Conservation (phyloP, 2,113 vertebrate genomes). For the Pan paniscus region DNA sequence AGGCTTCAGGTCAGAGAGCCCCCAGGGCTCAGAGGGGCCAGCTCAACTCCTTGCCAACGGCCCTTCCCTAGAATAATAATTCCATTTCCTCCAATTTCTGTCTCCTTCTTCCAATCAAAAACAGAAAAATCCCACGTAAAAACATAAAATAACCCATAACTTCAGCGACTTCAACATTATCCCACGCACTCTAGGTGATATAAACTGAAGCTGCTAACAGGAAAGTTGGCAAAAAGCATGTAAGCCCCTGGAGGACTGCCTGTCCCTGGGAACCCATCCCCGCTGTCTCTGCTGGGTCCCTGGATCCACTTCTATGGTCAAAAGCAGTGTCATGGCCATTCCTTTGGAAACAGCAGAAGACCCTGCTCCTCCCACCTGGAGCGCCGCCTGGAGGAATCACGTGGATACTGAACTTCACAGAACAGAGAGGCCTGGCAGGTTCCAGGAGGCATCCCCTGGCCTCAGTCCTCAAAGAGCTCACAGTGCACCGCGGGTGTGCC, state of each 20-base stretch:
- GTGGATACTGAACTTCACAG: not conserved
- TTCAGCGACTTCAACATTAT: slow-evolving; percentile 88
- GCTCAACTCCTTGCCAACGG: not conserved
- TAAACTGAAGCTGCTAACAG: slow-evolving; percentile 84
- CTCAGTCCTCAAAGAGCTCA: slow-evolving; percentile 86
- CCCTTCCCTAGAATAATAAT: slow-evolving; percentile 67
- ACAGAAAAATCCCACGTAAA: slow-evolving; percentile 16
- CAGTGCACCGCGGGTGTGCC: slow-evolving; percentile 76
- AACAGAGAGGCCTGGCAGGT: not conserved
- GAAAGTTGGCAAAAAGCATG: slow-evolving; percentile 81
- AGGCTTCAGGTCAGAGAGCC: slow-evolving; percentile 1
- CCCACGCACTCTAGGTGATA: slow-evolving; percentile 84
- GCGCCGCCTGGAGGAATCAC: not conserved
- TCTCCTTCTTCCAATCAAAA: slow-evolving; percentile 61
- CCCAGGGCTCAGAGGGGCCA: not conserved
- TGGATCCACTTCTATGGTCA: slow-evolving; percentile 26
- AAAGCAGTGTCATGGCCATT: slow-evolving; percentile 80
- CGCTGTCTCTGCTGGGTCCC: slow-evolving; percentile 62
- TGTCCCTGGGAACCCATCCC: slow-evolving; percentile 51
- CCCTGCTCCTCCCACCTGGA: not conserved
- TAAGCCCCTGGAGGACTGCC: slow-evolving; percentile 89
- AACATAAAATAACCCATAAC: slow-evolving; percentile 87
- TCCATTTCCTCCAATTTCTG: slow-evolving; percentile 67
- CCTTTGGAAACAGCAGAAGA: not conserved
- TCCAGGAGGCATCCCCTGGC: not conserved